Base-by-base conservation (phyloP, 2,113 vertebrate genomes). In the Aythya baeri region DNA sequence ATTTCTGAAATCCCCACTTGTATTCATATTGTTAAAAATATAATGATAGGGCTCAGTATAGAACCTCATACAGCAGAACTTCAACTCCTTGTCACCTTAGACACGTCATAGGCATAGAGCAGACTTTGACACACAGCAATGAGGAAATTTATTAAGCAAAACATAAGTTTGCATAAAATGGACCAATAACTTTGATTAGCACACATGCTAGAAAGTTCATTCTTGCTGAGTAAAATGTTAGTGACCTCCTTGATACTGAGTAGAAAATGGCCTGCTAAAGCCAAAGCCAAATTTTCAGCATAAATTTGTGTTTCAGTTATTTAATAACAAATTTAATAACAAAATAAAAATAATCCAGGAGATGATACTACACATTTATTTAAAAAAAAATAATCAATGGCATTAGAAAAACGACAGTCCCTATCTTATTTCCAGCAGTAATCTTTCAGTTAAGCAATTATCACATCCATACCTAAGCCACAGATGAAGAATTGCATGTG, bases 61-160 rank as follows among this genome's bases (percentile, higher is more conserved):
- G 36, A 20, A 10, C 36, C n/a, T 29, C 5, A 38, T 16, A 13
- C 11, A 13, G 77, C 17, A 72, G 44, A 62, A 2, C 62, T 17
- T 7, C 3, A 9, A 6, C 32, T 66, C 41, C 50, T 27, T 12
- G 2, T 61, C 46, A 26, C 36, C 27, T 61, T 29, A 36, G 43
- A 55, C 62, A 21, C 36, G 1, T 0, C 0, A 2, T 13, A 2
- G 26, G 21, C 58, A 16, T 22, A 2, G 0, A 11, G 59, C 20
- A 61, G 32, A 10, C n/a, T 49, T 75, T 41, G 43, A 52, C 55
- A 4, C 6, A 15, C n/a, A 72, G 52, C 63, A 27, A 6, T 26
- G 29, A 17, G 58, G 71, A 49, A 49, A 49, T 49, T 5, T 49
- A 49, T 49, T 49, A 49, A 49, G 20, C 10, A 6, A 49, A 49